These are phyloP conservation scores for Antidorcas marsupialis DNA, from an alignment of 2,113 vertebrate species.

Conservation along the genomic window DNA sequence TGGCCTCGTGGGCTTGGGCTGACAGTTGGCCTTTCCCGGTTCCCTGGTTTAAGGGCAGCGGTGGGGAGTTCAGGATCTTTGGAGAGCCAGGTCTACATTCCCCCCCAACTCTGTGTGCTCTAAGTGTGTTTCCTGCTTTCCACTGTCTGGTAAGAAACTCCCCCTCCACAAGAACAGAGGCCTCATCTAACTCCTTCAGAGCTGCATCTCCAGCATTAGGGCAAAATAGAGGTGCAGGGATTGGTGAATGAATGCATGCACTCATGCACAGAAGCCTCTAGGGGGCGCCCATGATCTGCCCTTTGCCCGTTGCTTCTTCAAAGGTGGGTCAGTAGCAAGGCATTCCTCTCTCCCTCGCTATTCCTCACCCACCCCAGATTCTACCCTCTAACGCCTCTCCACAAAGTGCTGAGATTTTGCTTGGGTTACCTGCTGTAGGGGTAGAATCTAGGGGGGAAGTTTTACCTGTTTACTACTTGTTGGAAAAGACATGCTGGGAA, in stretches of 20 bases:
- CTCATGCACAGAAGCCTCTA: not conserved
- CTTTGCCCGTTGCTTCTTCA: not conserved
- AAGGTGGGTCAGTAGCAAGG: not conserved
- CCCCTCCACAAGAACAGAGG: not conserved
- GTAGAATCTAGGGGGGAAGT: not conserved
- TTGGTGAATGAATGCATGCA: not conserved
- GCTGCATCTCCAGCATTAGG: not conserved
- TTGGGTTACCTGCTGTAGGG: not conserved
- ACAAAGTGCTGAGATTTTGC: not conserved
- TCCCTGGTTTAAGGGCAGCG: not conserved
- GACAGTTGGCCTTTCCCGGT: not conserved
- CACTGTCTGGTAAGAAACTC: not conserved
- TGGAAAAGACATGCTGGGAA: not conserved
- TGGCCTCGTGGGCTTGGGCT: not conserved
- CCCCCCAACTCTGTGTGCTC: not conserved
- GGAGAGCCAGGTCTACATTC: not conserved
- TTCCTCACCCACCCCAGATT: not conserved
- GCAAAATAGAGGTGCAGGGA: not conserved
- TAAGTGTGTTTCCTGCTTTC: not conserved
- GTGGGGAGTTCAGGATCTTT: not conserved
- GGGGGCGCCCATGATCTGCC: not conserved
- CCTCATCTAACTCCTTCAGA: not conserved
- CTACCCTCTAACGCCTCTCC: not conserved
- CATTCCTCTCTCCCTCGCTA: not conserved
- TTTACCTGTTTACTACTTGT: not conserved